These are phyloP conservation scores for Mionectes macconnelli DNA, from an alignment of 2,113 vertebrate species.

Conservation along the genomic window DNA sequence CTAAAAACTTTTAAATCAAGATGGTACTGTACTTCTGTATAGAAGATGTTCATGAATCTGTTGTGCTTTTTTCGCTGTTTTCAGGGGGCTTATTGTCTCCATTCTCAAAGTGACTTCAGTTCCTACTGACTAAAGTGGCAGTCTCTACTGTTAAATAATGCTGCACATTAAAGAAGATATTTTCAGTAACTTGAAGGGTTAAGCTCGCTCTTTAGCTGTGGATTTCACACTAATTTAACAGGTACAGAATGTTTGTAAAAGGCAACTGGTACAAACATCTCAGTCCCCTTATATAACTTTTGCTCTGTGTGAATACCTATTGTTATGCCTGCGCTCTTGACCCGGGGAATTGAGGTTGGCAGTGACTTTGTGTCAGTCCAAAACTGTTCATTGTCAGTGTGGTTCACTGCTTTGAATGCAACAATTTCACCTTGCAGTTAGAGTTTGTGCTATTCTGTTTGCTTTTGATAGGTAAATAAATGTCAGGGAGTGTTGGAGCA, in stretches of 20 bases:
- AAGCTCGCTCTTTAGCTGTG: neutral
- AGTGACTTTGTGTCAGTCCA: neutral
- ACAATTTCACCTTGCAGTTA: neutral
- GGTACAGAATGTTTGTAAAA: neutral
- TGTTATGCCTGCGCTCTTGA: neutral
- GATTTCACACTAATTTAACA: neutral
- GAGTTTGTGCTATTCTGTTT: neutral
- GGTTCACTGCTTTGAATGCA: neutral
- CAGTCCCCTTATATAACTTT: neutral
- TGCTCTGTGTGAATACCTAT: neutral
- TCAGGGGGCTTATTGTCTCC: neutral
- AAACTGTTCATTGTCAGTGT: neutral
- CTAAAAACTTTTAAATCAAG: neutral
- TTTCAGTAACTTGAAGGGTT: neutral
- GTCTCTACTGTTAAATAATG: neutral
- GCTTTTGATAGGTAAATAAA: neutral
- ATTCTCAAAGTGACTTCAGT: neutral
- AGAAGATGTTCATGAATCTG: neutral
- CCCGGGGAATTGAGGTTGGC: neutral
- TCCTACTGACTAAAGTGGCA: neutral
- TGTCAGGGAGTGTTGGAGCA: neutral
- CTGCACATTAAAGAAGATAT: neutral
- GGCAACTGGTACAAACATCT: neutral
- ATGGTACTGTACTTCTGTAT: fast-evolving
- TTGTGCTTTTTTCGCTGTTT: neutral